These are phyloP conservation scores for Brachylomia viminalis DNA, from an alignment of 2,888 invertebrate species.

Conservation along the genomic window DNA sequence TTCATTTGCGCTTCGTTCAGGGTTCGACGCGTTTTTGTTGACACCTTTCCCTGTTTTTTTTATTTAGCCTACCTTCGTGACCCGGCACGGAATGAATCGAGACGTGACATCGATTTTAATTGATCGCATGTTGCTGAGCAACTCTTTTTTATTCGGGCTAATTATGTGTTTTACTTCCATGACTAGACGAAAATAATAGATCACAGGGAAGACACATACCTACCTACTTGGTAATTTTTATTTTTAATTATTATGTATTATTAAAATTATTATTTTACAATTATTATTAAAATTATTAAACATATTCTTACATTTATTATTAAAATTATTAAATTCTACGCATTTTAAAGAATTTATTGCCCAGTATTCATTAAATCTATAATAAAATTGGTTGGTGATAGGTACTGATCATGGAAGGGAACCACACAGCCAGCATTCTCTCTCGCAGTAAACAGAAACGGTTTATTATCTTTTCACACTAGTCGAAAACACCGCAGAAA, in stretches of 20 bases:
- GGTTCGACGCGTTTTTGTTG: conserved; percentile 82
- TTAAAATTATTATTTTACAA: too few species aligned
- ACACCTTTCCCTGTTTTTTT: conserved; percentile 78
- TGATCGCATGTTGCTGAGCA: conserved; percentile 64
- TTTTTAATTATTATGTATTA: too few species aligned
- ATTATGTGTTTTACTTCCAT: conserved; percentile 14
- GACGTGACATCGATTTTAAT: conserved; percentile 76
- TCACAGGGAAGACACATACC: too few species aligned
- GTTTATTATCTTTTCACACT: neutral
- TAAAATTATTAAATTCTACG: too few species aligned
- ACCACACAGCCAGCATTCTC: neutral
- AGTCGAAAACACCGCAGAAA: neutral
- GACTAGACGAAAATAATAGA: too few species aligned
- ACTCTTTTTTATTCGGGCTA: conserved; percentile 53
- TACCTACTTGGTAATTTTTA: too few species aligned
- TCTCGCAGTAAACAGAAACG: neutral
- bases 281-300: too few species aligned
- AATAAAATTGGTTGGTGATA: neutral
- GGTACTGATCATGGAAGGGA: neutral
- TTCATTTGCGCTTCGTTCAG: conserved; percentile 81
- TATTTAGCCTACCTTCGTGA: conserved; percentile 62
- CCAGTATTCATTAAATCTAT: neutral
- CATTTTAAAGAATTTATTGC: too few species aligned
- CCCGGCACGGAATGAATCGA: conserved; percentile 35
- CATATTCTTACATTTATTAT: too few species aligned